These are phyloP conservation scores for Alosa alosa DNA, from an alignment of 2,113 vertebrate genomes.

Conservation along the genomic window DNA sequence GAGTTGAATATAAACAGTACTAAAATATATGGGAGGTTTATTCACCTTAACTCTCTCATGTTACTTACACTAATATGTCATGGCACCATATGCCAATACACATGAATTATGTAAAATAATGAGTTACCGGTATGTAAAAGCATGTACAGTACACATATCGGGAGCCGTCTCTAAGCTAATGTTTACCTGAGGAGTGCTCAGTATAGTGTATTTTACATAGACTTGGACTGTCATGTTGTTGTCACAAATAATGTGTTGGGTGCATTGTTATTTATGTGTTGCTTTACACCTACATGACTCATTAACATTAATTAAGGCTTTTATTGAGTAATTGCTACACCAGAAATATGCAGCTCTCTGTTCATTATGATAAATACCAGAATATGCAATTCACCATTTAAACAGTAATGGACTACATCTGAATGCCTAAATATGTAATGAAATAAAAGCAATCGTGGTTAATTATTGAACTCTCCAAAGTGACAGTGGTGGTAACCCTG, in stretches of 20 bases:
- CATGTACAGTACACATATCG: neutral
- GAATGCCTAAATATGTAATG: neutral
- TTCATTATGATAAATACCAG: neutral
- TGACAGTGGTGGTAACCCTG: too few species aligned
- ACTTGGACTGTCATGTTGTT: neutral
- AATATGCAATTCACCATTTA: neutral
- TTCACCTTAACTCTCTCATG: neutral
- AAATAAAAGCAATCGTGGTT: neutral
- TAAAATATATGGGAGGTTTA: neutral
- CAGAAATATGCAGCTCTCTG: neutral
- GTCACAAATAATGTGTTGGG: neutral
- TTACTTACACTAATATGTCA: neutral
- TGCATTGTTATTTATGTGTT: neutral
- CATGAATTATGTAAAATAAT: neutral
- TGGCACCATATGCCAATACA: neutral
- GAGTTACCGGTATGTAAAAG: neutral
- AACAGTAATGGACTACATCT: constrained; percentile 4
- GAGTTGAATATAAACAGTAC: neutral
- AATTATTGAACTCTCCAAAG: neutral
- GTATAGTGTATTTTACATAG: neutral
- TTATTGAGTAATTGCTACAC: neutral
- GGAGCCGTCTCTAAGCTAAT: neutral
- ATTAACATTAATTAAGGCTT: neutral
- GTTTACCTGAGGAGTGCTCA: neutral
- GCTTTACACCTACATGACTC: neutral